Evolutionary conservation across 1,140 invertebrate species (phyloP), one percentile per base, ranked within the genome.

Genomic region (Diabrotica virgifera): DNA sequence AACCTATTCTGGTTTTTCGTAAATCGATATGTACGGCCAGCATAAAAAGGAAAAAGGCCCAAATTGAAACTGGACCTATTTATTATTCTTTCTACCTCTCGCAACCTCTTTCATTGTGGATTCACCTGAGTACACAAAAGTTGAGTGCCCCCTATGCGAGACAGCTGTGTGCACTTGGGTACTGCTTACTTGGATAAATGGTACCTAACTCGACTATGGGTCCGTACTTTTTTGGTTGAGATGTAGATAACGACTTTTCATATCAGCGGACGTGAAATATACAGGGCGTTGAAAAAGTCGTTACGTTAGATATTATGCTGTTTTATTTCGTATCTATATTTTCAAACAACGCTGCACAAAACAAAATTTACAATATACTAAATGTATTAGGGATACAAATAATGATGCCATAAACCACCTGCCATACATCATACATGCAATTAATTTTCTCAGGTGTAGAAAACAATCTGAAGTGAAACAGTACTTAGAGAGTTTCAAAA

Each of bases 101-200:
- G 40, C 40, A n/a, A 46, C 40, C 40, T 46, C 40, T 46, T 46
- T 46, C 40, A n/a, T 10, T 46, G 40, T 46, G 40, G 40, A 46
- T 46, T 46, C 40, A 46, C 40, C 40, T 46, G 40, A 46, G 40
- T 46, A 46, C 40, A 46, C 40, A 46, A 46, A 46, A 46, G 40
- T 46, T 46, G 40, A 46, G 40, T 46, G 40, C 40, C 40, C 40
- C 40, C 24, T 46, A n/a, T 46, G n/a, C 40, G 40, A 46, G 40
- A 46, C 40, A 46, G 40, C 40, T 46, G 40, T n/a, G 40, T 10
- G 40, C 40, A 46, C 40, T 46, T n/a, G 40, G 40, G 40, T 46
- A 46, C 40, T n/a, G n/a, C 40, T 46, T 46, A 46, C 40, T 46
- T 46, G 8, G 40, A n/a, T 8, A 46, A 46, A 46, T 10, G n/a